Percentiles rank a stretch among this genome's conserved stretches.
Evolutionary conservation across 2,888 invertebrate genomes (phyloP).

Genomic region (Nemotelus pantherinus): DNA sequence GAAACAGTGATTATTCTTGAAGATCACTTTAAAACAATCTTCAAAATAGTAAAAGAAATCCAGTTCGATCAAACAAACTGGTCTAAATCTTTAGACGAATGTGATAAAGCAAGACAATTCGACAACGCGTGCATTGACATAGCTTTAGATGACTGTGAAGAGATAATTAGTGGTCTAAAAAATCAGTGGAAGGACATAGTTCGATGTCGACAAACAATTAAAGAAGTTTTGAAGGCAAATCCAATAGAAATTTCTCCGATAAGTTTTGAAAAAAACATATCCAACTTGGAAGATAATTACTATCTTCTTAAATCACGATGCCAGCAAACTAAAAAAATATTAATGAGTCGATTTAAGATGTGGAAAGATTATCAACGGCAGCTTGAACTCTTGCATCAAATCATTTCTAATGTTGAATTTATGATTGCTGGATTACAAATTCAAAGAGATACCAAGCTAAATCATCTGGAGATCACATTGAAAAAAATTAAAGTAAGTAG

Average conservation of each 20-base stretch:
- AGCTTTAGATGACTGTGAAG: constrained; percentile 78
- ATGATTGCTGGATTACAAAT: constrained; percentile 87
- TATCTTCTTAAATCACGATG: constrained; percentile 77
- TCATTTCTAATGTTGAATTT: constrained; percentile 85
- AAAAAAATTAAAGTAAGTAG: too few relatives aligned
- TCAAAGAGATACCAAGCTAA: constrained; percentile 72
- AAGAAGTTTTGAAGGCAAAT: constrained; percentile 79
- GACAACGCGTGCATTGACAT: constrained; percentile 82
- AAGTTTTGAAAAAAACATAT: constrained; percentile 79
- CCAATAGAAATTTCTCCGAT: constrained; percentile 81
- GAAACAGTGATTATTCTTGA: constrained; percentile 79
- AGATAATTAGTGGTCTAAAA: constrained; percentile 74
- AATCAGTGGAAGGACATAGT: constrained; percentile 82
- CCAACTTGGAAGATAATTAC: constrained; percentile 78
- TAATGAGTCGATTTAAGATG: constrained; percentile 73
- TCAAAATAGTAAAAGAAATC: constrained; percentile 75
- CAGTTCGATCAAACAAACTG: constrained; percentile 75
- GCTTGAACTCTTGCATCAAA: constrained; percentile 81
- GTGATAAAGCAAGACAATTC: constrained; percentile 76
- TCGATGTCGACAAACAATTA: constrained; percentile 77
- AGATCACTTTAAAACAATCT: constrained; percentile 77
- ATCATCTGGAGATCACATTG: too few relatives aligned
- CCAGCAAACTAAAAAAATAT: constrained; percentile 72
- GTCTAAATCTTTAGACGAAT: constrained; percentile 74
- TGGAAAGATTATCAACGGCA: constrained; percentile 84